Conservation (phyloP, 2,888 invertebrate genomes). For the Drosophila falleni region DNA sequence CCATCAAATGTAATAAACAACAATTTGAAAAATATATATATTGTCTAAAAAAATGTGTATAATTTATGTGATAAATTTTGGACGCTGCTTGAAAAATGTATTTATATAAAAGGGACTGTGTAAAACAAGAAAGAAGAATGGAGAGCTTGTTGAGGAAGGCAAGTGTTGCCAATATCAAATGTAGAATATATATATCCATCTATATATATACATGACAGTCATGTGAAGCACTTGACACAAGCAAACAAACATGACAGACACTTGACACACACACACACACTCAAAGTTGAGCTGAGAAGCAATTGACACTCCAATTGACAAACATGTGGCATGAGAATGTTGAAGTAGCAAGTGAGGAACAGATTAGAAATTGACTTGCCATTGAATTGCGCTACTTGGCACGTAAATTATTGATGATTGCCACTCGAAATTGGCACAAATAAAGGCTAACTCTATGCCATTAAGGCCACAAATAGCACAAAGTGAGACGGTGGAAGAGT, state of each 20-base stretch:
- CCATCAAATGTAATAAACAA: slow-evolving; percentile 63
- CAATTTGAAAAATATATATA: slow-evolving; percentile 31
- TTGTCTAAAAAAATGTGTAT: slow-evolving; percentile 2
- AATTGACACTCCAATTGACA: slow-evolving; percentile 35
- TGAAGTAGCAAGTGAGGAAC: slow-evolving; percentile 36
- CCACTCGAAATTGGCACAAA: slow-evolving; percentile 22
- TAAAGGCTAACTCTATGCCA: slow-evolving; percentile 9
- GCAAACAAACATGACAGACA: slow-evolving; percentile 73
- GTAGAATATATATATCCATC: slow-evolving; percentile 20
- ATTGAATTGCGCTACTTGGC: slow-evolving; percentile 33
- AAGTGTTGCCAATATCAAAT: slow-evolving; percentile 59
- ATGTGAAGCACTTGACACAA: slow-evolving; percentile 63
- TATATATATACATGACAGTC: slow-evolving; percentile 40
- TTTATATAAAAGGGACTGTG: neutral
- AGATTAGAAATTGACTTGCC: slow-evolving; percentile 54
- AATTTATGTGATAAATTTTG: slow-evolving; percentile 16
- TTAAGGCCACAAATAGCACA: neutral
- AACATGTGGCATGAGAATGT: slow-evolving; percentile 14
- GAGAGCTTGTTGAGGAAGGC: slow-evolving; percentile 15
- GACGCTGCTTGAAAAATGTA: slow-evolving; percentile 10
- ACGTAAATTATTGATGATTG: slow-evolving; percentile 30
- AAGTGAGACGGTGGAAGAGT: neutral
- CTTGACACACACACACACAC: slow-evolving; percentile 31
- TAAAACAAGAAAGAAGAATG: slow-evolving; percentile 3
- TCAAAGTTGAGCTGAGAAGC: slow-evolving; percentile 25